Evolutionary conservation across 2,113 vertebrate species (phyloP), one percentile per base, ranked within the genome.

Genomic region (Gulo gulo): DNA sequence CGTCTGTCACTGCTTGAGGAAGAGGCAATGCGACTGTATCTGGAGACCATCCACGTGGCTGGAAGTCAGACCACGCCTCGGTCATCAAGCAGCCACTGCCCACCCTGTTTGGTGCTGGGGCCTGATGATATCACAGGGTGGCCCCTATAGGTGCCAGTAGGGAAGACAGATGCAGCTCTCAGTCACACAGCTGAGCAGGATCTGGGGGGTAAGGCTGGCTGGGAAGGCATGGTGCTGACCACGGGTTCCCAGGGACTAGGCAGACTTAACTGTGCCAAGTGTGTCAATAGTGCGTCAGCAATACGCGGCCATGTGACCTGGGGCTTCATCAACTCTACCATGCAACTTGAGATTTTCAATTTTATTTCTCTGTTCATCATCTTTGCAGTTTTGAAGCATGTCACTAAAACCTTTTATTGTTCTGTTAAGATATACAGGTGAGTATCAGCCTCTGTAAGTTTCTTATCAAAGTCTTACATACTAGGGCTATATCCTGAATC

Each of bases 321-420:
- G 97, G 99, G 99, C 98, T 99, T 99, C 98, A 99, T 99, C 98
- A 99, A 99, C 97, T 99, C 99, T 98, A 99, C 99, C 99, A 99
- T 99, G 98, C 98, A 99, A 99, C 99, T 98, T 90, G 79, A 94
- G 97, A 97, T 97, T 80, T 90, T 36, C 94, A 71, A 98, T 99
- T 98, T 99, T 99, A 98, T 99, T 99, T 98, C 99, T 99, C 88
- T 99, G 99, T 92, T 99, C 99, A 98, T 99, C 99, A 98, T 99
- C 99, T 98, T 99, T 99, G 98, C 99, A 99, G 98, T 99, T 99
- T 98, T 99, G 99, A 98, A 99, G 99, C 91, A 99, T 99, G 96
- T 99, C 99, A 99, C 99, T 99, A 98, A 99, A 99, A 99, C 98
- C 99, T 99, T 99, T 97, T 99, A 91, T 52, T 99, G 99, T 97